These are phyloP conservation scores for Paragorgia papillata DNA, from an alignment of 92 coral and sea anemone genomes.

Conservation along the genomic window DNA sequence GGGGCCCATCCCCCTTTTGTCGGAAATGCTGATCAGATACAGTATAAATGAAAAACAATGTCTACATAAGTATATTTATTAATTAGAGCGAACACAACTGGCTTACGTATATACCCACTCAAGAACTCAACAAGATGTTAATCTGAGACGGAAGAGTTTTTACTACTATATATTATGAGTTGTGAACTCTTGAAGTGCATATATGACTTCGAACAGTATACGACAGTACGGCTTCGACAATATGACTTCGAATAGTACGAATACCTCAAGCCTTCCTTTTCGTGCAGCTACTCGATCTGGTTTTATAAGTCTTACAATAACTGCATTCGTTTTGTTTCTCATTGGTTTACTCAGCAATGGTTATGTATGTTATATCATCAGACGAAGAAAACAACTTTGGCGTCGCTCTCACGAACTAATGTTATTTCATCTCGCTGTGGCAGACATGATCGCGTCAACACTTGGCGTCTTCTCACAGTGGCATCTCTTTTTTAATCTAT, in stretches of 20 bases:
- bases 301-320: neutral
- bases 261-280: neutral
- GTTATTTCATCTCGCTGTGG: constrained; percentile 3
- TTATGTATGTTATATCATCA: neutral
- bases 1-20: no score
- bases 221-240: no score
- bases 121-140: no score
- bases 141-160: no score
- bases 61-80: no score
- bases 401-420: neutral
- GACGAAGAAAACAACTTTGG: neutral
- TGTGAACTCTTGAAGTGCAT: no score
- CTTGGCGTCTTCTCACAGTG: constrained; percentile 2
- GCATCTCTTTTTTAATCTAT: constrained; percentile 6
- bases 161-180: no score
- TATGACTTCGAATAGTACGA: neutral
- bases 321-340: neutral
- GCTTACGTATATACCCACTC: no score
- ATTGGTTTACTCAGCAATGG: neutral
- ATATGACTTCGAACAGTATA: no score
- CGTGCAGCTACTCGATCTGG: neutral
- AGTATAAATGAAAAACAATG: no score
- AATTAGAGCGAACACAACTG: no score
- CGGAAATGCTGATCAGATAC: no score
- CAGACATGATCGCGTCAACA: neutral